These are phyloP conservation scores for Condylura cristata DNA, from an alignment of 2,113 vertebrate species.

Conservation along the genomic window DNA sequence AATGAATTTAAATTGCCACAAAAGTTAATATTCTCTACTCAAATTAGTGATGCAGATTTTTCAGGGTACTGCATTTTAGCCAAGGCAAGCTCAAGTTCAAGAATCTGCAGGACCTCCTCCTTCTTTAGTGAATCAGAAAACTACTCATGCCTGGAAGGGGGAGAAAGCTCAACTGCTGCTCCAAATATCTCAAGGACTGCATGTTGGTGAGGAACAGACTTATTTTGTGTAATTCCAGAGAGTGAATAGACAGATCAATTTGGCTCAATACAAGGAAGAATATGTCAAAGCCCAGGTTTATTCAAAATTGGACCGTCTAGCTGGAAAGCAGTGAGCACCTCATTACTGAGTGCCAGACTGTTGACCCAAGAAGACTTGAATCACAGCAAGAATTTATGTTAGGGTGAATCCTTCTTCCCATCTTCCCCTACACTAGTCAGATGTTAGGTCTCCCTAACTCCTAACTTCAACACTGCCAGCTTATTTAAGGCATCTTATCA, in stretches of 20 bases:
- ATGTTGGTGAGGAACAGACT: not conserved
- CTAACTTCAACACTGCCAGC: not conserved
- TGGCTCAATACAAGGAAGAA: not conserved
- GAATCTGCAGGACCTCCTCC: not conserved
- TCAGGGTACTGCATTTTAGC: not conserved
- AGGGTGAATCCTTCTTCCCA: not conserved
- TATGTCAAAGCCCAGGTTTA: not conserved
- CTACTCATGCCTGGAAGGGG: not conserved
- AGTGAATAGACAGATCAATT: not conserved
- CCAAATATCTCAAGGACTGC: not conserved
- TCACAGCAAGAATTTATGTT: not conserved
- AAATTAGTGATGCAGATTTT: not conserved
- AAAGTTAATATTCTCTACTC: not conserved
- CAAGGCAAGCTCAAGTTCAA: not conserved
- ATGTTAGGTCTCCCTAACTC: not conserved
- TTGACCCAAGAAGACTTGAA: not conserved
- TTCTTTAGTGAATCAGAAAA: not conserved
- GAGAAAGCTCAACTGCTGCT: not conserved
- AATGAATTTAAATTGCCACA: not conserved
- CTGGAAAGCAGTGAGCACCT: not conserved
- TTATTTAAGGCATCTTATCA: not conserved
- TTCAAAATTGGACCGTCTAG: not conserved
- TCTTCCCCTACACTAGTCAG: not conserved
- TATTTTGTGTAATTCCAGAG: not conserved
- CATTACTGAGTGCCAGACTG: not conserved